Evolutionary conservation across 1,140 invertebrate genomes (phyloP).

Genomic region (Papilio glaucus): DNA sequence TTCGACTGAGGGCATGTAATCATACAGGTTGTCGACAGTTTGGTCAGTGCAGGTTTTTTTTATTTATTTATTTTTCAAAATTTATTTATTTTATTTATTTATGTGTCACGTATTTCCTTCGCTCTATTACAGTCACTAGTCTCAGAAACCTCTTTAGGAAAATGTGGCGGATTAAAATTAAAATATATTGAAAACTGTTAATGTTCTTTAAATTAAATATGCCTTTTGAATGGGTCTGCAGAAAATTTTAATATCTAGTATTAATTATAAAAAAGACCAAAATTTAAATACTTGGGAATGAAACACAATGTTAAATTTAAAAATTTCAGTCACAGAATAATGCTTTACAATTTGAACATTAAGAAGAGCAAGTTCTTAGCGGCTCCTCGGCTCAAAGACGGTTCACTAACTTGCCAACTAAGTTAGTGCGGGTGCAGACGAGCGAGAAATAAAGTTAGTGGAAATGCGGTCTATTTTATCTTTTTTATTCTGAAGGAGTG

Average conservation of each 20-base stretch:
- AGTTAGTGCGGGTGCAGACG: conserved; percentile 24
- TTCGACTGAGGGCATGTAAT: too few species aligned
- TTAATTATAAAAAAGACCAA: not conserved
- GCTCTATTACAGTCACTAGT: too few species aligned
- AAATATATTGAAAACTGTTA: too few species aligned
- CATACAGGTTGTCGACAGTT: too few species aligned
- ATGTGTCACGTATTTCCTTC: too few species aligned
- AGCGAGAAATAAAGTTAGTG: conserved; percentile 6
- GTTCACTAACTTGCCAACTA: conserved; percentile 21
- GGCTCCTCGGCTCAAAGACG: conserved; percentile 20
- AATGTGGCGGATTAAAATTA: too few species aligned
- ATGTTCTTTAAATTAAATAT: too few species aligned
- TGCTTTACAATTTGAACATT: not conserved
- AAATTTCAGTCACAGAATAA: not conserved
- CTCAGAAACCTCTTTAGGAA: too few species aligned
- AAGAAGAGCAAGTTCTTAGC: conserved; percentile 20
- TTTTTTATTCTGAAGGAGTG: conserved; percentile 1
- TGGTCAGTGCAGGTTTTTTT: too few species aligned
- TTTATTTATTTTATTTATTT: too few species aligned
- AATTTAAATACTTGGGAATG: not conserved
- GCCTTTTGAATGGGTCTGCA: too few species aligned
- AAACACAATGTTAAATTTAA: conserved; percentile 2
- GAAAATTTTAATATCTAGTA: not conserved
- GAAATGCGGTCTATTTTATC: conserved; percentile 16
- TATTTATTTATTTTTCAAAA: too few species aligned